Conservation (phyloP, 2,113 vertebrate genomes). For the Chloropsis hardwickii region DNA sequence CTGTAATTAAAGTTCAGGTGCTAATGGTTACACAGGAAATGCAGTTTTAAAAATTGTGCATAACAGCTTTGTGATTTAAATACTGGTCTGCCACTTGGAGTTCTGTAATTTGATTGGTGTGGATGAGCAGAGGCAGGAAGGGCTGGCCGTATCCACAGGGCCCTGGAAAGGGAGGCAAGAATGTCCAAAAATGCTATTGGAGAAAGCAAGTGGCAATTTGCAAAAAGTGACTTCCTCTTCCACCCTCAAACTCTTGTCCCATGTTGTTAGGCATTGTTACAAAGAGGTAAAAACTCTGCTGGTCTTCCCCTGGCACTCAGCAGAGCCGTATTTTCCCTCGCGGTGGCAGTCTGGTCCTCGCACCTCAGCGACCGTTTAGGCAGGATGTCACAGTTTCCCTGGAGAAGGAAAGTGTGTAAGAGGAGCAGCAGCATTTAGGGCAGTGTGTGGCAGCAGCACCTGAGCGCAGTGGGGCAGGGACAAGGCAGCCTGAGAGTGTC, state of each 20-base stretch:
- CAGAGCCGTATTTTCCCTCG: neutral
- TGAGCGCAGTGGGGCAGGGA: rapidly evolving
- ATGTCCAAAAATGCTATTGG: neutral
- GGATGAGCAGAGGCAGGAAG: no score
- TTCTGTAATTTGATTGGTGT: neutral
- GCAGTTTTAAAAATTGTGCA: neutral
- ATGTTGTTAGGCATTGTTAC: rapidly evolving
- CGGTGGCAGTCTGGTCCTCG: neutral
- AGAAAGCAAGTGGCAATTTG: neutral
- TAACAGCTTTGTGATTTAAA: neutral
- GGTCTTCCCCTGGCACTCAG: neutral
- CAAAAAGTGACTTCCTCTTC: neutral
- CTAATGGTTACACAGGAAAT: neutral
- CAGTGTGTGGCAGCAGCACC: rapidly evolving
- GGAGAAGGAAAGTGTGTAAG: neutral
- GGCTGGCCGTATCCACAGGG: neutral
- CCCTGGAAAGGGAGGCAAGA: neutral
- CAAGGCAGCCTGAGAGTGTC: neutral
- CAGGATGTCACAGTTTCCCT: neutral
- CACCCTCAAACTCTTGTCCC: no score
- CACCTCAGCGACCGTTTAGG: rapidly evolving
- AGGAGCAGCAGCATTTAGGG: neutral
- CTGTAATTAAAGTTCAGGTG: neutral
- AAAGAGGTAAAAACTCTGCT: neutral
- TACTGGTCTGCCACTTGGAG: neutral